phyloP scores from a whole-genome alignment of 2,797 vertebrate species.

The Spinibarbus caldwelli region DNA sequence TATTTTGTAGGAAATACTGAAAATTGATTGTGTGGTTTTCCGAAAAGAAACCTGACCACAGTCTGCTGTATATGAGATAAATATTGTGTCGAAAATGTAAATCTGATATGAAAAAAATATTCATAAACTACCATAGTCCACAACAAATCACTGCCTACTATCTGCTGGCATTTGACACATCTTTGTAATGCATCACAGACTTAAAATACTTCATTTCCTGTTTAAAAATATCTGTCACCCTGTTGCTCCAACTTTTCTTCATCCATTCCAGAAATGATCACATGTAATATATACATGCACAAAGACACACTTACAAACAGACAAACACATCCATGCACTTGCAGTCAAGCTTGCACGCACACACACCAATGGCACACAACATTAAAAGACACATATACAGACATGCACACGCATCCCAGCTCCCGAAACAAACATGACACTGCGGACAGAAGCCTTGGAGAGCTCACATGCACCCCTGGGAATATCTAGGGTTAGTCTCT shows the following conservation, averaged over 20 bases:
- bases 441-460: conserved; percentile 35
- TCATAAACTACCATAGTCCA: conserved; percentile 10
- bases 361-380: conserved; percentile 28
- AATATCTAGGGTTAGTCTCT: background rate
- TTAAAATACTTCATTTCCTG: conserved; percentile 5
- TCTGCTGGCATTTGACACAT: conserved; percentile 22
- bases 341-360: conserved; percentile 18
- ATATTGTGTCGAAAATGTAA: conserved; percentile 6
- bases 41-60: background rate
- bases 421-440: conserved; percentile 51
- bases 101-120: conserved; percentile 24
- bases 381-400: conserved; percentile 24
- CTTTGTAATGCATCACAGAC: background rate
- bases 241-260: background rate
- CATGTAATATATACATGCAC: conserved; percentile 46
- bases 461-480: conserved; percentile 65
- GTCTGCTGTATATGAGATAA: background rate
- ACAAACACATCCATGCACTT: conserved; percentile 40
- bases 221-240: conserved; percentile 30
- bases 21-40: background rate
- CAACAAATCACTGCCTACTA: conserved; percentile 15
- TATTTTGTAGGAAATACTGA: background rate
- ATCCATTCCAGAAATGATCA: conserved; percentile 17
- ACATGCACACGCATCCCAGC: conserved; percentile 20
- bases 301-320: conserved; percentile 15